Evolutionary conservation across 2,113 vertebrate species (phyloP).

Genomic region (Emydura subglobosa): DNA sequence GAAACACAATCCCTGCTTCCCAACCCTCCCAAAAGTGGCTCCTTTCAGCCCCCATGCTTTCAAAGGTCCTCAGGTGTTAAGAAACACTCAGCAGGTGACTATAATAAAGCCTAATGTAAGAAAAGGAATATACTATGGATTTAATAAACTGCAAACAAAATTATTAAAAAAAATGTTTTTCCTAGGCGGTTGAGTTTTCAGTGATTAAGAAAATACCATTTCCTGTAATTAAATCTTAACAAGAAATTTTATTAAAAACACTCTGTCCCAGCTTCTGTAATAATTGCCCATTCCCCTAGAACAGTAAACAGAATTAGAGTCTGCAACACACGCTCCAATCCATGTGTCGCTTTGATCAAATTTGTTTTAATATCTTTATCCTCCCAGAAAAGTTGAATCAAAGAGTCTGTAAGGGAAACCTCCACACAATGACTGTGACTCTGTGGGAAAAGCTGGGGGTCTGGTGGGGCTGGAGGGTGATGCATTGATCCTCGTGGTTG

Average conservation of each 20-base stretch:
- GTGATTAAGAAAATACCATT: constrained; percentile 89
- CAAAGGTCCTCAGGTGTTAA: constrained; percentile 68
- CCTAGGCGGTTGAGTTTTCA: constrained; percentile 85
- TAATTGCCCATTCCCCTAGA: constrained; percentile 84
- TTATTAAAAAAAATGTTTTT: constrained; percentile 80
- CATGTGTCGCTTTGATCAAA: constrained; percentile 84
- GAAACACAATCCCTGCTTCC: neutral
- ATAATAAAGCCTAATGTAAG: constrained; percentile 79
- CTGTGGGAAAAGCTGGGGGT: neutral
- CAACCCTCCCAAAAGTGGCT: neutral
- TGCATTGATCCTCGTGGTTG: neutral
- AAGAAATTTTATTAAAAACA: constrained; percentile 89
- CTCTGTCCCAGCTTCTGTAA: constrained; percentile 84
- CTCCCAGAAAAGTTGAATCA: constrained; percentile 69
- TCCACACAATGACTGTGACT: neutral
- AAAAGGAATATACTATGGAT: constrained; percentile 84
- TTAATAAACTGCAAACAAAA: constrained; percentile 86
- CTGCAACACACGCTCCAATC: constrained; percentile 80
- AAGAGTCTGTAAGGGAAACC: constrained; percentile 37
- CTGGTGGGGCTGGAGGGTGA: neutral
- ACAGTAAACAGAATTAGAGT: constrained; percentile 87
- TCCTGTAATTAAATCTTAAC: constrained; percentile 89
- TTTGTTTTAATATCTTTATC: constrained; percentile 85
- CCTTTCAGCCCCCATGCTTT: neutral
- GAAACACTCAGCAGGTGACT: constrained; percentile 77